Evolutionary conservation across 1,140 invertebrate genomes (phyloP).

Genomic region (Andrena cerasifolii): DNA sequence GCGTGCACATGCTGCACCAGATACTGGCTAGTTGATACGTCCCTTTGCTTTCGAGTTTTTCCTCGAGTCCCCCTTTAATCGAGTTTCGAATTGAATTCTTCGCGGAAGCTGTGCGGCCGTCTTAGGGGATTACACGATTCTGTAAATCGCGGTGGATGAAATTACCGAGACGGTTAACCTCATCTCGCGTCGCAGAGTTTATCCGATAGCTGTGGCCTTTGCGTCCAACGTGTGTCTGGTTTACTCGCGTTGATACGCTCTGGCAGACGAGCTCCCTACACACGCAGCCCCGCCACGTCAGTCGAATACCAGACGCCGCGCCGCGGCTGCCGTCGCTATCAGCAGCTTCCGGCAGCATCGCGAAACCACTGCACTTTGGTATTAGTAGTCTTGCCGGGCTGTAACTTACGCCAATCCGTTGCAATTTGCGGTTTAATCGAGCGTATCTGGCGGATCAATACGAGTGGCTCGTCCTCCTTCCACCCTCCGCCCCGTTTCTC

Average conservation of each 20-base stretch:
- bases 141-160: background rate
- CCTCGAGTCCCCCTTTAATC: background rate
- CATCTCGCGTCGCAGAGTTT: background rate
- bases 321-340: constrained; percentile 21
- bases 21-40: constrained; percentile 14
- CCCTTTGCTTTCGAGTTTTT: constrained; percentile 17
- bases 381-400: constrained; percentile 58
- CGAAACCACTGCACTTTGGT: constrained; percentile 46
- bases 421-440: constrained; percentile 74
- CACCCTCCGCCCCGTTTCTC: constrained; percentile 45
- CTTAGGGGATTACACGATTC: constrained; percentile 17
- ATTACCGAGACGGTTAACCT: background rate
- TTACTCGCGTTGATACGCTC: background rate
- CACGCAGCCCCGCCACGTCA: background rate
- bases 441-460: constrained; percentile 73
- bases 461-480: constrained; percentile 55
- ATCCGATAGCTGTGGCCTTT: constrained; percentile 4
- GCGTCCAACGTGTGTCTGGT: background rate
- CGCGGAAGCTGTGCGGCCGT: background rate
- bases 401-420: constrained; percentile 69
- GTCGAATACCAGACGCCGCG: constrained; percentile 13
- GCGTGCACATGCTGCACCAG: background rate
- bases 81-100: constrained; percentile 28
- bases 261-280: background rate
- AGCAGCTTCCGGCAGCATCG: constrained; percentile 48